Percentiles rank a stretch among this genome's conserved stretches.
These are phyloP conservation scores for Triplophysa yarkandensis DNA, from an alignment of 2,797 vertebrate species.

Conservation along the genomic window DNA sequence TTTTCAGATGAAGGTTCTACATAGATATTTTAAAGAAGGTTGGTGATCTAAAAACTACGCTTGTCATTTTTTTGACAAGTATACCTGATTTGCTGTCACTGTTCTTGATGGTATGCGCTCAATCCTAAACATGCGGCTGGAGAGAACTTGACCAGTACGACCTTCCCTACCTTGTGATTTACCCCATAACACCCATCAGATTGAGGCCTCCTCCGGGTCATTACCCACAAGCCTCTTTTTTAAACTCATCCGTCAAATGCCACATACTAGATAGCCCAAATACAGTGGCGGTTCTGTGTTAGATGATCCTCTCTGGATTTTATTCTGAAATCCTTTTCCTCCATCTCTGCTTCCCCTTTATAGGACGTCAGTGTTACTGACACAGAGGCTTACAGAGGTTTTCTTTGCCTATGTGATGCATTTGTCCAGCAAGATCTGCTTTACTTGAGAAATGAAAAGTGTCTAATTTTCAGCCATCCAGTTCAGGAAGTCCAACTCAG, in stretches of 20 bases:
- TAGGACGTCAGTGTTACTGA: conserved; percentile 53
- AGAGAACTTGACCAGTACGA: not conserved
- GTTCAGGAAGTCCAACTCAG: not conserved
- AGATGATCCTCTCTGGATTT: conserved; percentile 28
- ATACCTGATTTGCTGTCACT: conserved; percentile 16
- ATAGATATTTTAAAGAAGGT: too few species aligned
- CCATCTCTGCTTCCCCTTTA: conserved; percentile 32
- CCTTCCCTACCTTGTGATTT: conserved; percentile 17
- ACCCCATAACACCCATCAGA: conserved; percentile 22
- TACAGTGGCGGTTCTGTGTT: conserved; percentile 7
- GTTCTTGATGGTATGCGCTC: not conserved
- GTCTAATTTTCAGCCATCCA: not conserved
- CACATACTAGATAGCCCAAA: conserved; percentile 35
- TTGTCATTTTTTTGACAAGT: not conserved
- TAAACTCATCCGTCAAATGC: conserved; percentile 49
- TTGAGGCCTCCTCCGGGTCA: conserved; percentile 26
- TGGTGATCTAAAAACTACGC: too few species aligned
- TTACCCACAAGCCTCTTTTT: conserved; percentile 51
- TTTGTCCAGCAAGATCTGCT: not conserved
- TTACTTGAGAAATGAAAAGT: conserved; percentile 12
- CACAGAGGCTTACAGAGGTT: conserved; percentile 40
- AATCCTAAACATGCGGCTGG: not conserved
- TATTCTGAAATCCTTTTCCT: conserved; percentile 47
- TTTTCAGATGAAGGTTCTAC: too few species aligned
- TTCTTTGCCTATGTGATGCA: conserved; percentile 20